phyloP scores from a whole-genome alignment of 1,140 invertebrate genomes.

The Drosophila lacteicornis region DNA sequence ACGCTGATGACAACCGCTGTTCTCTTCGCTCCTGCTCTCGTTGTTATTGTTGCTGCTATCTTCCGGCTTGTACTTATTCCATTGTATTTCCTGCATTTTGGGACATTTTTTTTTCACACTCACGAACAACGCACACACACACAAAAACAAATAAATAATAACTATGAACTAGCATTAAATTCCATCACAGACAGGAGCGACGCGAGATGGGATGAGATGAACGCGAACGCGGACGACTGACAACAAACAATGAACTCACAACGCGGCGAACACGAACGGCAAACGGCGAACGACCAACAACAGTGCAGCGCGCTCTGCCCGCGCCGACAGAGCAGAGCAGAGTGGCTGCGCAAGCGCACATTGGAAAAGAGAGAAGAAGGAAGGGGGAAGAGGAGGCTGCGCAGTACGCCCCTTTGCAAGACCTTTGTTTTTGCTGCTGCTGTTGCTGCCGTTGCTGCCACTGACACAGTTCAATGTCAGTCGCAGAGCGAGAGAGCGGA shows the following conservation, averaged over 20 bases:
- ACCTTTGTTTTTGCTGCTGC: conserved; percentile 29
- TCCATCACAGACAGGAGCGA: conserved; percentile 39
- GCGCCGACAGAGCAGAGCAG: conserved; percentile 20
- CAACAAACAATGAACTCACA: conserved; percentile 56
- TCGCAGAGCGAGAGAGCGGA: conserved; percentile 4
- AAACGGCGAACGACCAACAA: conserved; percentile 18
- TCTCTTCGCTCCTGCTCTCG: conserved; percentile 8
- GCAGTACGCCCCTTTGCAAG: conserved; percentile 63
- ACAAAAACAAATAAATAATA: conserved; percentile 27
- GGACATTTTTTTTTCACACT: conserved; percentile 36
- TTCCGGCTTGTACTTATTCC: conserved; percentile 51
- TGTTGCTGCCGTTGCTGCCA: conserved; percentile 43
- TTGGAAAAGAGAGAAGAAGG: conserved; percentile 15
- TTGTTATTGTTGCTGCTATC: conserved; percentile 44
- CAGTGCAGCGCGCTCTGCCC: conserved; percentile 19
- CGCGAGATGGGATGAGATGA: conserved; percentile 45
- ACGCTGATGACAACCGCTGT: conserved; percentile 63
- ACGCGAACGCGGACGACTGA: conserved; percentile 42
- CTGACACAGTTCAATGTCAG: conserved; percentile 77
- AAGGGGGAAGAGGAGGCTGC: conserved; percentile 25
- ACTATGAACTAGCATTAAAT: conserved; percentile 20
- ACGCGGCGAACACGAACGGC: conserved; percentile 24
- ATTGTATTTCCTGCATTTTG: conserved; percentile 57
- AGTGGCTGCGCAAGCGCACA: conserved; percentile 33
- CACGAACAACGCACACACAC: conserved; percentile 20